Evolutionary conservation across 2,113 vertebrate species (phyloP).

Genomic region (Vidua chalybeata): DNA sequence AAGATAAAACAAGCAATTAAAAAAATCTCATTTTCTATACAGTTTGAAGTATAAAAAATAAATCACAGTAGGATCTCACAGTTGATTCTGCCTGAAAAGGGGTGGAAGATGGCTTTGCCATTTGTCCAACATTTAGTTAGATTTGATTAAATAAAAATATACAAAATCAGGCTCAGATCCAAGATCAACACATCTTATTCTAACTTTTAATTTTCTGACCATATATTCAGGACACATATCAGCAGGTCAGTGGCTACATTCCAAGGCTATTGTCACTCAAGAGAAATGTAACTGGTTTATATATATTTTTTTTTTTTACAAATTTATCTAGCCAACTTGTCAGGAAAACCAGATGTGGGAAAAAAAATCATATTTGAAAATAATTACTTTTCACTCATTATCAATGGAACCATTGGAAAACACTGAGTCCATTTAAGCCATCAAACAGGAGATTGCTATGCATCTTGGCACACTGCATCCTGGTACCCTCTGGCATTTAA

Average conservation of each 20-base stretch:
- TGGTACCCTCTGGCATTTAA: not conserved
- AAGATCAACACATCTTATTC: conserved; percentile 20
- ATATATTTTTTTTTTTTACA: not conserved
- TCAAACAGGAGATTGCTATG: not conserved
- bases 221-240: not conserved
- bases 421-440: not conserved
- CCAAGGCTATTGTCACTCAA: not conserved
- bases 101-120: not conserved
- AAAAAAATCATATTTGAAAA: not conserved
- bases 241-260: not conserved
- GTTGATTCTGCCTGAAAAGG: conserved; percentile 4
- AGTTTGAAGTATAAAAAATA: not conserved
- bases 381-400: not conserved
- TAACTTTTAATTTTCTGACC: not conserved
- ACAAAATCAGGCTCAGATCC: conserved; percentile 6
- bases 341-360: not conserved
- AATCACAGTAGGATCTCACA: not conserved
- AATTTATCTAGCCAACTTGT: not conserved
- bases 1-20: not conserved
- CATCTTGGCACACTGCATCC: not conserved
- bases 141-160: conserved; percentile 19
- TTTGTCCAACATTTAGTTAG: not conserved
- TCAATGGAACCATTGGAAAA: not conserved
- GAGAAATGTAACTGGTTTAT: not conserved
- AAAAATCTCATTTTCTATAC: not conserved